Conservation (phyloP, 2,888 invertebrate genomes). For the Seira sanloemensis region DNA sequence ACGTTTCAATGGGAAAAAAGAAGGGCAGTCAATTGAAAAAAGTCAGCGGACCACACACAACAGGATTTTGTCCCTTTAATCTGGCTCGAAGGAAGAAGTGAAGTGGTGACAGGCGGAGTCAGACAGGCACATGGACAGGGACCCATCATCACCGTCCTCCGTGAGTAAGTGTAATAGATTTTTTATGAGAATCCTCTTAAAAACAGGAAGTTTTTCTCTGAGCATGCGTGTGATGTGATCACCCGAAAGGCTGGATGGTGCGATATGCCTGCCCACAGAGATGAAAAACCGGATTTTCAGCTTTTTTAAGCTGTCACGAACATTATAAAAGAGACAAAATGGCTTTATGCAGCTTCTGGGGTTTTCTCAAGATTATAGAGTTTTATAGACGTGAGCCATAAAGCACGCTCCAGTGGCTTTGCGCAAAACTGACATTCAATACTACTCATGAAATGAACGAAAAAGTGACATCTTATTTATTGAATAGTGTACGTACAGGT, state of each 20-base stretch:
- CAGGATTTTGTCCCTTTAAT: constrained; percentile 28
- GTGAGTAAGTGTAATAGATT: neutral
- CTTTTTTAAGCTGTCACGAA: constrained; percentile 36
- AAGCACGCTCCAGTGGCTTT: constrained; percentile 35
- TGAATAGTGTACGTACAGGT: too few relatives aligned
- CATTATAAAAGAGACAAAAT: constrained; percentile 8
- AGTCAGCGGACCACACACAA: constrained; percentile 49
- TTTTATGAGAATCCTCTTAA: constrained; percentile 43
- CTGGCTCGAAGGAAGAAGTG: constrained; percentile 11
- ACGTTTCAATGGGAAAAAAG: constrained; percentile 5
- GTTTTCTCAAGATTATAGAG: neutral
- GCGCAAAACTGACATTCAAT: neutral
- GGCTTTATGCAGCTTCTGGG: constrained; percentile 18
- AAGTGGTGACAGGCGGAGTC: constrained; percentile 48
- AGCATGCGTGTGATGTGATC: constrained; percentile 10
- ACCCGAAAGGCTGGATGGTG: constrained; percentile 27
- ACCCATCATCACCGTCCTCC: neutral
- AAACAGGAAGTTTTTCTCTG: constrained; percentile 45
- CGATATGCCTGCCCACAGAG: constrained; percentile 27
- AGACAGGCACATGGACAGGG: constrained; percentile 25
- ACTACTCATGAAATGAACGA: constrained; percentile 25
- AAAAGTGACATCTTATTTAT: constrained; percentile 42
- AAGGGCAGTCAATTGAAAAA: constrained; percentile 10
- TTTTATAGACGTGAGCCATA: constrained; percentile 25
- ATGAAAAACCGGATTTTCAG: constrained; percentile 51